A percentile compares a stretch with the other conserved stretches of the same genome.
Conservation (phyloP, 2,797 vertebrate species). For the Leuciscus waleckii region DNA sequence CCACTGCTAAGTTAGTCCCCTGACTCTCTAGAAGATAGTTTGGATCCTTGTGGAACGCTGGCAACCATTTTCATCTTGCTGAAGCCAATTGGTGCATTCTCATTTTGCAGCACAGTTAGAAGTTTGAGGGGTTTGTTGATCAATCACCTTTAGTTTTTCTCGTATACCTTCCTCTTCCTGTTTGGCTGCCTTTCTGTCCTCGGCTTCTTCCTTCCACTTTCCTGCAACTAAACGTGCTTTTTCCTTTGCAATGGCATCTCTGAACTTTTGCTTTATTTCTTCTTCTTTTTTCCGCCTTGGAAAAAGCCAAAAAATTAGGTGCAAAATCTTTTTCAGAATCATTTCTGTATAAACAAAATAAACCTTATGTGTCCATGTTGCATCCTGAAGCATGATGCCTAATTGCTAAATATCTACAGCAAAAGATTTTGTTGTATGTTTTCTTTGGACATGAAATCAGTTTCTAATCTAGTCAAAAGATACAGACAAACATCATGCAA, state of each 20-base stretch:
- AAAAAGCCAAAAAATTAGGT: not conserved
- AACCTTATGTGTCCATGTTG: not conserved
- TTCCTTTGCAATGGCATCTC: conserved; percentile 85
- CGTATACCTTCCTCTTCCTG: conserved; percentile 80
- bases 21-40: not conserved
- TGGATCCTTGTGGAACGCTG: conserved; percentile 1
- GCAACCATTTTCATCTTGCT: not conserved
- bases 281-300: conserved; percentile 83
- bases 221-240: conserved; percentile 85
- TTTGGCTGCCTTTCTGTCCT: conserved; percentile 84
- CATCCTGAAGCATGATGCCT: not conserved
- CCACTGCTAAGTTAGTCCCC: not conserved
- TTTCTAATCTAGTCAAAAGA: not conserved
- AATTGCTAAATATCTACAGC: not conserved
- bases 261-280: conserved; percentile 85
- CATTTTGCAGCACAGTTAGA: conserved; percentile 13
- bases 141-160: conserved; percentile 80
- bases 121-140: not conserved
- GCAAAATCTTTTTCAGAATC: not conserved
- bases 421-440: not conserved
- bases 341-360: not conserved
- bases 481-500: not conserved
- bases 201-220: conserved; percentile 86
- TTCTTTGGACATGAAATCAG: not conserved
- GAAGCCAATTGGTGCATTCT: conserved; percentile 4